A percentile compares a stretch with the other conserved stretches of the same genome.
phyloP scores from a whole-genome alignment of 2,888 invertebrate species.

The Eilema caniola region DNA sequence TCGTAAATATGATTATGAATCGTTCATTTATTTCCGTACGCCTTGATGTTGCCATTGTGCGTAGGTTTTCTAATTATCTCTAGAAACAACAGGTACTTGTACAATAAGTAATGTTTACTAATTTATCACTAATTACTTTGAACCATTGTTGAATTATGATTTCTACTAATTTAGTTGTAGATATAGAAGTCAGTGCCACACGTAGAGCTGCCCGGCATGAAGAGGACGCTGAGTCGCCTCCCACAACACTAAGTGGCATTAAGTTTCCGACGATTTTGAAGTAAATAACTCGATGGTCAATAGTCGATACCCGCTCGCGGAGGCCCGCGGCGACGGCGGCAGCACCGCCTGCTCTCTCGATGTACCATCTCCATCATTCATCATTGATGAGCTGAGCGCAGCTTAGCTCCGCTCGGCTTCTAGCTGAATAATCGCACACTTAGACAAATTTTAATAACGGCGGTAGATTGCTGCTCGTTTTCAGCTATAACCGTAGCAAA shows the following conservation, averaged over 20 bases:
- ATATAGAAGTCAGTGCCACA: no score
- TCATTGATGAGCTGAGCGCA: conserved; percentile 38
- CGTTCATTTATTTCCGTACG: not conserved
- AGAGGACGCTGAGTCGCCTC: not conserved
- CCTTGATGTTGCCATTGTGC: not conserved
- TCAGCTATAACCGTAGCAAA: no score
- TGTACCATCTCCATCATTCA: conserved; percentile 42
- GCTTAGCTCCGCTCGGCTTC: conserved; percentile 31
- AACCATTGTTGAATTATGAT: no score
- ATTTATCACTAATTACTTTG: no score
- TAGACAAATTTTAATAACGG: conserved; percentile 27
- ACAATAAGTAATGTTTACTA: no score
- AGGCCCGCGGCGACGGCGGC: conserved; percentile 10
- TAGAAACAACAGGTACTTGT: not conserved
- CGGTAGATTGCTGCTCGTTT: not conserved
- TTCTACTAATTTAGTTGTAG: no score
- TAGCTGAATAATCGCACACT: conserved; percentile 43
- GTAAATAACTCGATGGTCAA: conserved; percentile 61
- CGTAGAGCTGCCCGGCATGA: not conserved
- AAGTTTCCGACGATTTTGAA: conserved; percentile 69
- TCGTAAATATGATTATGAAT: conserved; percentile 27
- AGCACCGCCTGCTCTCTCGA: conserved; percentile 23
- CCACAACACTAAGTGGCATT: conserved; percentile 59
- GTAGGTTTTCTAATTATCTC: not conserved
- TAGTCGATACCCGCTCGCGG: conserved; percentile 29